Evolutionary conservation across 2,888 invertebrate genomes (phyloP).

Genomic region (Boloria selene): DNA sequence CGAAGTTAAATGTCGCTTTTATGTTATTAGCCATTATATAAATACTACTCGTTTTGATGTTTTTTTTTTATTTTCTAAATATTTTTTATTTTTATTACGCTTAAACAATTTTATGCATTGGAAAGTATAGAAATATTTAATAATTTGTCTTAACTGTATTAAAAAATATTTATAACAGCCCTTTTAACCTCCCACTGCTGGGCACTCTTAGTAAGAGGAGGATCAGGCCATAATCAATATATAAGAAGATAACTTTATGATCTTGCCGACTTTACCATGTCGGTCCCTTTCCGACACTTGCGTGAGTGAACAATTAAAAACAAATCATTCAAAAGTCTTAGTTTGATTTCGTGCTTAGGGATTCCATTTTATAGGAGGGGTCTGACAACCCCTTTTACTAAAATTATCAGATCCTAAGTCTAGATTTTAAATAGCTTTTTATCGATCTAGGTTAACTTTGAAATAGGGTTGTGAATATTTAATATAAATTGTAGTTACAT

Average conservation of each 20-base stretch:
- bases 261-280: conserved; percentile 12
- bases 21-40: not conserved
- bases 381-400: conserved; percentile 21
- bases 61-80: not conserved
- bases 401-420: conserved; percentile 15
- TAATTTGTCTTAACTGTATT: not conserved
- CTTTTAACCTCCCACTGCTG: too few relatives aligned
- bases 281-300: conserved; percentile 9
- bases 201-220: too few relatives aligned
- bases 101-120: too few relatives aligned
- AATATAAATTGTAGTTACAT: not conserved
- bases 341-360: conserved; percentile 27
- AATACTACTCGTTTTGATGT: too few relatives aligned
- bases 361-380: conserved; percentile 18
- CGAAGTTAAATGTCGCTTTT: not conserved
- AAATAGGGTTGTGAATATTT: not conserved
- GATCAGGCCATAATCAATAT: too few relatives aligned
- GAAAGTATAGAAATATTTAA: too few relatives aligned
- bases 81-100: not conserved
- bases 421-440: conserved; percentile 13
- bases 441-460: conserved; percentile 15
- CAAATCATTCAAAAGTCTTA: conserved; percentile 31
- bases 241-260: not conserved
- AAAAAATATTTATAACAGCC: not conserved
- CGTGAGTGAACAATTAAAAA: conserved; percentile 34